Evolutionary conservation across 1,140 invertebrate species (phyloP), one percentile per base, ranked within the genome.

Genomic region (Vollenhovia emeryi): DNA sequence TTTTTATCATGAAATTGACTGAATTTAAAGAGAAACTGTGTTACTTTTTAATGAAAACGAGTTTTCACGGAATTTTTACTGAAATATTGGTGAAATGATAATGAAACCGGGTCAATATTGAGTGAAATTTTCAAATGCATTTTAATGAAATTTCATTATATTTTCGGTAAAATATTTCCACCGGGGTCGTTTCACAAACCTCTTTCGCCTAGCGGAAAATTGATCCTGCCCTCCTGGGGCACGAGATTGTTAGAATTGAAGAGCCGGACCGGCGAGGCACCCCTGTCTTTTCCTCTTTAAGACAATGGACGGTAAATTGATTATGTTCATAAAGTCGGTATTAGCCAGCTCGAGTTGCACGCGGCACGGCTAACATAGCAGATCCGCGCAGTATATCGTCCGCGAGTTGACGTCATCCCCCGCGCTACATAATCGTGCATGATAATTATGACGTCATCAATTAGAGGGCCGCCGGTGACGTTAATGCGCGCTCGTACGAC

Each of bases 401-500:
- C 73, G 82, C 88, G 84, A 88, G 78, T 91, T 87, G 90, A 89
- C 91, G 89, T 89, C 87, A 78, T 87, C 75, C 50, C 50, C 87
- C 68, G 55, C 68, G 84, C 89, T 91, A 91, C 87, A 87, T 91
- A 91, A 91, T 91, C 90, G 90, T 86, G 87, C 87, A 85, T 91
- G 89, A 91, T 91, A 91, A 91, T 91, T 91, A 91, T 91, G 90
- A 87, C 88, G 88, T 91, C 90, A 89, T 91, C 90, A 91, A 91
- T 91, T 91, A 91, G 62, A 84, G 69, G 27, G 50, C 86, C 85
- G 88, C 75, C 80, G 78, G 79, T 91, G 90, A 91, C 90, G 86
- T 91, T 91, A 91, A 91, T 89, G 88, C 86, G 60, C 74, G 83
- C 52, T 83, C 74, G 69, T 78, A 87, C 73, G 87, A 88, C 87